Evolutionary conservation across 2,797 vertebrate species (phyloP), one percentile per base, ranked within the genome.

Genomic region (Lycodopsis pacificus): DNA sequence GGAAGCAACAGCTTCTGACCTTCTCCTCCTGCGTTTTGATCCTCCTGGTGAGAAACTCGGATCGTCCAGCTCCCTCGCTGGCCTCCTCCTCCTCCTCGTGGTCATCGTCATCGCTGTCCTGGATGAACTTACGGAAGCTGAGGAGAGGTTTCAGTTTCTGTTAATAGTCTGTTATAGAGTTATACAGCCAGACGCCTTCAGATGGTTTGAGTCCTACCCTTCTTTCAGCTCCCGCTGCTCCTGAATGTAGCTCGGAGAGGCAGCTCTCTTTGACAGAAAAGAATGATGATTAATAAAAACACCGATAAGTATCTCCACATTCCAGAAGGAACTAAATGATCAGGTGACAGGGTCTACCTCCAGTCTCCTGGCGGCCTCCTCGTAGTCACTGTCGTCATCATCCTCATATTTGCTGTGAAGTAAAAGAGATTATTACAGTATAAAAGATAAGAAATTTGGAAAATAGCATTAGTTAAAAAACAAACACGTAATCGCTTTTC

Each of bases 211-310:
- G 34, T 1, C 7, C 49, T 71, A 97, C 97, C 96, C 96, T 70
- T 96, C 94, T 76, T 94, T 97, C 62, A 98, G 92, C 40, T 94
- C 91, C 69, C 63, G 92, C 91, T 98, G 97, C 89, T 97, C 97
- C 73, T 97, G 96, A 4, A 95, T 91, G 42, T 97, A 98, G 80
- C 94, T 97, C 1, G 94, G 95, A 4, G 96, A 96, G 0, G 88
- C 87, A 0, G 90, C 92, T 88, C 94, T 92, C 97, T 97, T 69
- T 5, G 25, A 74, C 67, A 14, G 7, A 59, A 73, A 79, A 78
- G 0, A 58, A 36, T 4, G 2, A 3, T 1, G 2, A 53, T 74
- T 49, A 61, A 65, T 65, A 8, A 63, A 32, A 53, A 54, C 4
- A 36, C 1, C 0, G 0, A 3, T 44, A 2, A 40, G 5, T 3